Evolutionary conservation across 2,113 vertebrate genomes (phyloP), one percentile per base, ranked within the genome.

Genomic region (Alectura lathami): DNA sequence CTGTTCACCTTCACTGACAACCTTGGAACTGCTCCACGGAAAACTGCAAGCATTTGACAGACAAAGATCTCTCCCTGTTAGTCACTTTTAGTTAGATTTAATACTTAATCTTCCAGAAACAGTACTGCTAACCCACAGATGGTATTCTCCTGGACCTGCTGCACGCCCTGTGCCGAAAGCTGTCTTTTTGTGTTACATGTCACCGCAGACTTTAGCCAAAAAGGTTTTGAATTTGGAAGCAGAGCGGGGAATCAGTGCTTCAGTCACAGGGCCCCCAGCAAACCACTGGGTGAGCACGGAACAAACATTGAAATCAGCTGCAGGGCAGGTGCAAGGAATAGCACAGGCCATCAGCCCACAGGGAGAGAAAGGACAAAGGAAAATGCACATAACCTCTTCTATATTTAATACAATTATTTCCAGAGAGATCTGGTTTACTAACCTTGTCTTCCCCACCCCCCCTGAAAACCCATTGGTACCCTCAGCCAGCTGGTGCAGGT

Each of bases 1-100:
- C 96, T 93, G 74, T 95, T 98, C 88, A 83, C 94, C 97, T 98
- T 98, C 96, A 97, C 95, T 95, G 88, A 91, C 97, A 96, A 97
- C 97, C 97, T 97, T 98, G 97, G 95, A 97, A 95, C 84, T 1
- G 9, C 95, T 95, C 90, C 92, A 6, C 32, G 57, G 93, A 96
- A 93, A 86, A 72, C 17, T 7, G 36, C n/a, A n/a, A 17, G 4
- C 18, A 10, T 88, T 89, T 83, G 88, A 94, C 91, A 94, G 96
- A 83, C 80, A 64, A 60, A 96, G 89, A 92, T 85, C 93, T 95
- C 91, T 94, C 94, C 89, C 93, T 69, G 54, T 89, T 95, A 96
- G 95, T 96, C 94, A 88, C 47, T 96, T 91, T 76, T 91, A 72
- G 88, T 95, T 97, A 91, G 62, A 43, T 56, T 93, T 94, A 26